These are phyloP conservation scores for Dicycla oo DNA, from an alignment of 2,888 invertebrate genomes.

Conservation along the genomic window DNA sequence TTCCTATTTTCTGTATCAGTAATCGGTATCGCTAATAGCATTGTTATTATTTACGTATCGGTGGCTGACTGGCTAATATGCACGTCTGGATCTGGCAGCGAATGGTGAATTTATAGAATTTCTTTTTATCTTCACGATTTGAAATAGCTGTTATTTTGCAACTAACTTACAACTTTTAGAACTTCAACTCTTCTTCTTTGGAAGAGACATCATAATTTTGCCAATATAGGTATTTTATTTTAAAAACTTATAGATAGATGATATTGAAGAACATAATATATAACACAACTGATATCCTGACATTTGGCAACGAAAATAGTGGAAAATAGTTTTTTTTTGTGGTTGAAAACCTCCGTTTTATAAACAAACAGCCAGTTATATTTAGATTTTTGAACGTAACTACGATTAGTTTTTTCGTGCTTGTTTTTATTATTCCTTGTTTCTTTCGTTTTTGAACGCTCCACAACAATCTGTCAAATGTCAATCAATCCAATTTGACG, in stretches of 20 bases:
- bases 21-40: neutral
- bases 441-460: slow-evolving; percentile 46
- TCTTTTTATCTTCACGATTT: neutral
- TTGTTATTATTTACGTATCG: neutral
- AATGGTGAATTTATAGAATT: slow-evolving; percentile 76
- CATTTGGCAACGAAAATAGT: neutral
- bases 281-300: no score
- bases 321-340: slow-evolving; percentile 7
- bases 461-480: slow-evolving; percentile 35
- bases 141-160: neutral
- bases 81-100: slow-evolving; percentile 78
- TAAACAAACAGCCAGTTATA: slow-evolving; percentile 24
- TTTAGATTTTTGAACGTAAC: slow-evolving; percentile 42
- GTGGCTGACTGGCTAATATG: slow-evolving; percentile 76
- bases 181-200: neutral
- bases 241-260: neutral
- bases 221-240: neutral
- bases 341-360: neutral
- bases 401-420: no score
- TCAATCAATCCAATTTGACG: no score
- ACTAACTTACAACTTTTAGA: neutral
- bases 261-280: neutral
- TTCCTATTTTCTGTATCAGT: neutral
- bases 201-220: neutral
- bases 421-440: no score